Evolutionary conservation across 1,140 invertebrate genomes (phyloP), one percentile per base, ranked within the genome.

Genomic region (Chironomus striatipennis): DNA sequence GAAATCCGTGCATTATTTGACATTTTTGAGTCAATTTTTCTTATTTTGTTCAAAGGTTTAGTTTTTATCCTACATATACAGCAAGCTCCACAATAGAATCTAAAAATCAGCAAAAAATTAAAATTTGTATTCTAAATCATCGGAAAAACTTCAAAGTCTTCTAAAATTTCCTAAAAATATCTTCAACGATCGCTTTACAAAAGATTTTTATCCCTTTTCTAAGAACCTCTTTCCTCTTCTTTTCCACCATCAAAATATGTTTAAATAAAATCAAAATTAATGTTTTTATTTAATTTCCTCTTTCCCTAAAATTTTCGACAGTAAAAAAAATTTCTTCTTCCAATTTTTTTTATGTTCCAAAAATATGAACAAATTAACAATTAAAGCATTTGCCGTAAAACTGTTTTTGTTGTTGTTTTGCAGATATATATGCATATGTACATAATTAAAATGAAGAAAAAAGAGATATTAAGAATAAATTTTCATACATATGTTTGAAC

Each of bases 301-400:
- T 57, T 57, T 57, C n/a, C 47, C 47, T 15, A 57, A n/a, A n/a
- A 12, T 12, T 57, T 57, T n/a, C 47, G 47, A 57, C 47, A 57
- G 15, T 57, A 57, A 57, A 57, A 57, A n/a, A 34, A n/a, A 57
- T 57, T n/a, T n/a, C 47, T n/a, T 57, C n/a, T 12, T 57, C n/a
- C 12, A 47, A 10, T 47, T 15, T 47, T 47, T 47, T 15, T 47
- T 34, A 34, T 34, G 5, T 57, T 57, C 47, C 47, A n/a, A 57
- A 57, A 57, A 57, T 57, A 57, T 57, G 47, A 57, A 57, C 47
- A 57, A 57, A 57, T 57, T 57, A 57, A 57, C 47, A 57, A 57
- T 57, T 57, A 57, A 57, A 57, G 47, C 47, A 57, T 57, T 57
- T 15, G 47, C 47, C 47, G 47, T 57, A 57, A 57, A 57, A 15